A percentile compares a stretch with the other conserved stretches of the same genome.
phyloP scores from a whole-genome alignment of 1,140 invertebrate genomes.

The Colletes latitarsis region DNA sequence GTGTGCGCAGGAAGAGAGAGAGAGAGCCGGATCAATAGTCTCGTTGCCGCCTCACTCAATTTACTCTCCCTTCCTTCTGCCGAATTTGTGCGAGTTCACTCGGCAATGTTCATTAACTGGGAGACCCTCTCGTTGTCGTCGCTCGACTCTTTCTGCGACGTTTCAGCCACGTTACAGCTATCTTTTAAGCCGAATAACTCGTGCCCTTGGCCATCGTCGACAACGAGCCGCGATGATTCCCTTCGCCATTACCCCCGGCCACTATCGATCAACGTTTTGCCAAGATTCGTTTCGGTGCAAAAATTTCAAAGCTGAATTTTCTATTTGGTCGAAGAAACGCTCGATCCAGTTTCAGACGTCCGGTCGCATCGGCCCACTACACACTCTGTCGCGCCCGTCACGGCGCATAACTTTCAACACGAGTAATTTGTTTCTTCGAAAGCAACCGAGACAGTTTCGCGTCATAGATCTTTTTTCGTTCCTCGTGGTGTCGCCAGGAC shows the following conservation, averaged over 20 bases:
- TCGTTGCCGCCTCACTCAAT: constrained; percentile 68
- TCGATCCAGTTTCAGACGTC: too few species aligned
- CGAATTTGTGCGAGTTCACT: constrained; percentile 66
- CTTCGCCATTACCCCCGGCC: background rate
- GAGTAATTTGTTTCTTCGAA: too few species aligned
- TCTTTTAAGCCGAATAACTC: constrained; percentile 10
- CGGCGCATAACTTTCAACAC: too few species aligned
- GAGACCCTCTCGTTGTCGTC: constrained; percentile 23
- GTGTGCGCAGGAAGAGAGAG: constrained; percentile 17
- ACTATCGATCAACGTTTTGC: too few species aligned
- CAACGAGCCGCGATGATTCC: background rate
- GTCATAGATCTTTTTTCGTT: too few species aligned
- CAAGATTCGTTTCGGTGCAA: too few species aligned
- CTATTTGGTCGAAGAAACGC: too few species aligned
- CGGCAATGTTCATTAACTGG: constrained; percentile 65
- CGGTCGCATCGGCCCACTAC: too few species aligned
- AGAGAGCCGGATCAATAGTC: constrained; percentile 62
- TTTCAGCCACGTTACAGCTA: background rate
- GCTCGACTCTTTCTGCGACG: constrained; percentile 4
- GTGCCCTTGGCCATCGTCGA: background rate
- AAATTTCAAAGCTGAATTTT: too few species aligned
- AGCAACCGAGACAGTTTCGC: too few species aligned
- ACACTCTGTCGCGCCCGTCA: too few species aligned
- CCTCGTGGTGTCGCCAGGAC: too few species aligned
- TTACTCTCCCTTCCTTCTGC: constrained; percentile 56